Base-by-base conservation (phyloP, 2,113 vertebrate species). In the Pseudorectes ferrugineus region DNA sequence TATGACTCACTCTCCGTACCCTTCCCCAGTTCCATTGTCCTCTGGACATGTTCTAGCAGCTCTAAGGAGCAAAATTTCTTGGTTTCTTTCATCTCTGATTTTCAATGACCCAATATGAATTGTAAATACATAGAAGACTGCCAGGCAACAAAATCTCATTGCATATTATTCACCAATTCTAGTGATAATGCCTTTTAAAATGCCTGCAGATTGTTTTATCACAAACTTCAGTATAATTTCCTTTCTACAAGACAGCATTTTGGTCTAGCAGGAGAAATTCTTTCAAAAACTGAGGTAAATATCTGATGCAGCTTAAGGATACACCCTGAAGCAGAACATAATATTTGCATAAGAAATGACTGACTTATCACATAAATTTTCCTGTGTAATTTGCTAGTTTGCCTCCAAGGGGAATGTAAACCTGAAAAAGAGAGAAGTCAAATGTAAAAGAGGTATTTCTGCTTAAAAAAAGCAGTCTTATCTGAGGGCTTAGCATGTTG, bases 281-380 rank as follows among this genome's bases (percentile, higher is more conserved):
- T 76, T 96, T 83, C 35, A 91, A 92, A 95, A 96, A 79, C 40
- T 31, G 40, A 93, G 14, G 78, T 92, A 95, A 97, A 96, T 94
- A 96, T 74, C 89, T 94, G 61, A 78, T 94, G 63, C 78, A 89
- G 76, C 51, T 96, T 92, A 74, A 93, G 62, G 67, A 89, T 95
- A 77, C n/a, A 91, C 78, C 81, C 73, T 59, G 54, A 95, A 95
- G 85, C 63, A 87, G 82, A 94, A 90, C 48, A 67, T 73, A 92
- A 43, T 68, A 95, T 96, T 96, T 96, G 91, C 91, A 89, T 95
- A 75, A 90, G 73, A 92, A 93, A 96, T 97, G 2, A 90, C 84
- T 90, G 74, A 86, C 51, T 92, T 95, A 93, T 63, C 91, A 90
- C 81, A 90, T 83, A 93, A 54, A 70, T 92, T 88, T 91, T 92